These are phyloP conservation scores for Harpegnathos saltator DNA, from an alignment of 1,140 invertebrate species.

Conservation along the genomic window DNA sequence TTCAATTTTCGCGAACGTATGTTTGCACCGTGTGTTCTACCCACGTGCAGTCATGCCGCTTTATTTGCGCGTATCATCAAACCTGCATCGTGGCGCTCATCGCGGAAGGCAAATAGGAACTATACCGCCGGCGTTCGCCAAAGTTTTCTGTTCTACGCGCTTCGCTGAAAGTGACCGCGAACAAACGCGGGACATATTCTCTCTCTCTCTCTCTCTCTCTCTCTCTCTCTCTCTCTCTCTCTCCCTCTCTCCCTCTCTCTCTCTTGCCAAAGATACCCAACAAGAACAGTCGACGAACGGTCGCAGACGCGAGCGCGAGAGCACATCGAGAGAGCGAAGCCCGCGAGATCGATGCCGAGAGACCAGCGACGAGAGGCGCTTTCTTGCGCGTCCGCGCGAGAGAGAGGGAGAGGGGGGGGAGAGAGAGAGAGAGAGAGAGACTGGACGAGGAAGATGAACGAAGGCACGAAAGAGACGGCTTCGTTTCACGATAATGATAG, in stretches of 20 bases:
- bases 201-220: too few relatives aligned
- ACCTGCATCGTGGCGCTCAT: conserved; percentile 26
- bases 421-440: too few relatives aligned
- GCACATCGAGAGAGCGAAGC: conserved; percentile 60
- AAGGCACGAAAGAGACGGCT: conserved; percentile 61
- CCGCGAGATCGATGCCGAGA: conserved; percentile 65
- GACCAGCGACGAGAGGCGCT: conserved; percentile 66
- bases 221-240: too few relatives aligned
- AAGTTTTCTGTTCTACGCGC: conserved; percentile 33
- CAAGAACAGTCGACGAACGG: conserved; percentile 43
- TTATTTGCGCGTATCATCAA: conserved; percentile 41
- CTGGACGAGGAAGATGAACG: conserved; percentile 56
- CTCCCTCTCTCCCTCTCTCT: too few relatives aligned
- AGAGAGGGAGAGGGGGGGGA: too few relatives aligned
- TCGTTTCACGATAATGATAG: conserved; percentile 72
- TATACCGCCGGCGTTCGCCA: conserved; percentile 22
- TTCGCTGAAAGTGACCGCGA: conserved; percentile 38
- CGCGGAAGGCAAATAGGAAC: conserved; percentile 40
- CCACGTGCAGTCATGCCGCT: too few relatives aligned
- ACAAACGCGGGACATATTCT: conserved; percentile 19
- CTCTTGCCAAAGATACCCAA: conserved; percentile 49
- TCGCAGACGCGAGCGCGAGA: neutral
- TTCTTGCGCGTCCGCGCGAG: conserved; percentile 51
- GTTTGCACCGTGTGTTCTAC: neutral
- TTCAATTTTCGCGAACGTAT: conserved; percentile 31